Evolutionary conservation across 2,113 vertebrate genomes (phyloP), one percentile per base, ranked within the genome.

Genomic region (Elephas maximus): DNA sequence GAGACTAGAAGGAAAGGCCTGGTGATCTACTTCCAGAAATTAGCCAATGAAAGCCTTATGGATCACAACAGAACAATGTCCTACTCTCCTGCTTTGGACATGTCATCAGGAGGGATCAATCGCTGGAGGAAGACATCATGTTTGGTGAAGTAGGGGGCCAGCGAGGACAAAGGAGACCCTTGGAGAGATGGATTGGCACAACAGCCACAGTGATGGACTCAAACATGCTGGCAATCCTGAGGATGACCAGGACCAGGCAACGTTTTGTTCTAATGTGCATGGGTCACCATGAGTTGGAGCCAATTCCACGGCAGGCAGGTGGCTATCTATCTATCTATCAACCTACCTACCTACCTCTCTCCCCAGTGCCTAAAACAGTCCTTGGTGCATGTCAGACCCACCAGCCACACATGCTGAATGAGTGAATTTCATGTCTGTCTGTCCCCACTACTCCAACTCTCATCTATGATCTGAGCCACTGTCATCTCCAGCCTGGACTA

Each of bases 381-480:
- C 8, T 69, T 4, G 60, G 45, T 48, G 0, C 8, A 26, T 0
- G 2, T 30, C 5, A 71, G 3, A 9, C n/a, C 21, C 37, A 9
- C 14, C 33, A 53, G 1, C 30, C 33, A n/a, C 14, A 8, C 2
- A 0, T 1, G 0, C 0, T 4, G 17, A 60, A 71, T 2, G 15
- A 24, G 18, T 6, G 8, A 26, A 37, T 2, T 45, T 48, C 45
- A 18, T 2, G 0, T 7, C 78, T 45, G 10, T 41, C 33, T 45
- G 7, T 37, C n/a, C 21, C 24, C 8, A 26, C 44, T 20, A 20
- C 69, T 51, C 24, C 4, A 57, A 57, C 53, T 57, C 53, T 57
- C 53, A 57, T 53, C 33, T 71, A 28, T 10, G 18, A 67, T 15
- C 6, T 2, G 30, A 76, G 78, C 41, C 65, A 45, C 2, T 12